phyloP scores from a whole-genome alignment of 2,113 vertebrate species.

The Propithecus coquereli region DNA sequence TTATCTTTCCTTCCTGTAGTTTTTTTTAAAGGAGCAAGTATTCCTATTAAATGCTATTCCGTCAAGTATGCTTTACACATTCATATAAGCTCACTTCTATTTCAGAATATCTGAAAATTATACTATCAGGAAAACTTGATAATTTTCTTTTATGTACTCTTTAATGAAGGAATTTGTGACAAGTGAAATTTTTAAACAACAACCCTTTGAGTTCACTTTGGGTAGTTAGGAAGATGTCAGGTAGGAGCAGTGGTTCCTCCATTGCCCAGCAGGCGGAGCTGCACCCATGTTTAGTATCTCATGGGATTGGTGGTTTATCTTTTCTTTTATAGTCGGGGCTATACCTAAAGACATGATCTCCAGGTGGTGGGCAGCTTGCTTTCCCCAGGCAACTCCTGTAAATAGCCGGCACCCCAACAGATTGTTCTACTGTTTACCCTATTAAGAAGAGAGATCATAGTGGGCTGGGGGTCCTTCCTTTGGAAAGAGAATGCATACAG shows the following conservation, averaged over 20 bases:
- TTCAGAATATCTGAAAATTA: constrained; percentile 19
- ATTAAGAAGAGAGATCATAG: neutral
- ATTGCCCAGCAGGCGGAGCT: neutral
- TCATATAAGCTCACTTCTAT: neutral
- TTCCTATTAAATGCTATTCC: constrained; percentile 6
- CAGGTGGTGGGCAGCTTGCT: neutral
- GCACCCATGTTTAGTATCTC: neutral
- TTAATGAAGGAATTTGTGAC: neutral
- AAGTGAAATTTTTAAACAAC: neutral
- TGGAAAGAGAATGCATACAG: neutral
- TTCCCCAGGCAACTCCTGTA: neutral
- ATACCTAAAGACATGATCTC: neutral
- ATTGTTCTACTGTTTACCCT: neutral
- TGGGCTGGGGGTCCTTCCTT: neutral
- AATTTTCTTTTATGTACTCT: neutral
- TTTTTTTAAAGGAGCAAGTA: neutral
- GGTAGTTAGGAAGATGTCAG: neutral
- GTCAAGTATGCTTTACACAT: constrained; percentile 3
- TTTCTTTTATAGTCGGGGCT: neutral
- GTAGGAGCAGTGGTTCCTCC: neutral
- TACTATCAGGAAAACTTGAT: neutral
- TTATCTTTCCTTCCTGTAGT: neutral
- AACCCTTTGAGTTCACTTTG: neutral
- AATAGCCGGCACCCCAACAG: neutral
- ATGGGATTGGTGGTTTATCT: neutral